Evolutionary conservation across 2,888 invertebrate species (phyloP), one percentile per base, ranked within the genome.

Genomic region (Willowsia nigromaculata): DNA sequence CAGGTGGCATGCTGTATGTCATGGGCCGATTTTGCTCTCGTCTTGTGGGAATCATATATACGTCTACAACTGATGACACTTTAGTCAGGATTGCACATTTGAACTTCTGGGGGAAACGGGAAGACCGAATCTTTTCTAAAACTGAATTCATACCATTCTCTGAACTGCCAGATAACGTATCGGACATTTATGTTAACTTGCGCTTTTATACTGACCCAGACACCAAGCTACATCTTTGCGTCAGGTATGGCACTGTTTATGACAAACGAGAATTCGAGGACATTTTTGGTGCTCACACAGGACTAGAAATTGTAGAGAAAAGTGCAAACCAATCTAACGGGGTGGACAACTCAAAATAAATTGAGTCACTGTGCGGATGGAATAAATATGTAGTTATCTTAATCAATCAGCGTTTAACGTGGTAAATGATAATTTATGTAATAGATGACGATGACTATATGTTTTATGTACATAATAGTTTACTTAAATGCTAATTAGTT

Each of bases 1-100:
- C 50, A 92, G 92, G 91, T 88, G 85, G 30, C 0, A 91, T 92
- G 91, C 85, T 92, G 13, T 90, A 89, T 27, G 43, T 91, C 9
- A 87, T 91, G 87, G 92, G 92, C n/a, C 90, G 71, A 7, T 84
- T 91, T 53, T 83, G 71, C 27, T 81, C 88, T 0, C 71, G 91
- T 11, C 40, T 92, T 0, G 78, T 92, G 43, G 92, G 92, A 27
- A 18, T 83, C 5, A 62, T 92, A 3, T 92, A 92, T 47, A 40
- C 90, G 0, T 85, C 90, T 5, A 84, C 76, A 37, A 78, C 56
- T 2, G 82, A 90, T 9, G 74, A 88, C 1, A 37, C 78, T 7
- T n/a, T 87, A n/a, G 78, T 91, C 9, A 82, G 90, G 53, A 56
- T 92, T 15, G 91, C 91, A n/a, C 90, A 89, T 27, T 62, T 92